Base-by-base conservation (phyloP, 2,888 invertebrate species). In the Helleia helle region DNA sequence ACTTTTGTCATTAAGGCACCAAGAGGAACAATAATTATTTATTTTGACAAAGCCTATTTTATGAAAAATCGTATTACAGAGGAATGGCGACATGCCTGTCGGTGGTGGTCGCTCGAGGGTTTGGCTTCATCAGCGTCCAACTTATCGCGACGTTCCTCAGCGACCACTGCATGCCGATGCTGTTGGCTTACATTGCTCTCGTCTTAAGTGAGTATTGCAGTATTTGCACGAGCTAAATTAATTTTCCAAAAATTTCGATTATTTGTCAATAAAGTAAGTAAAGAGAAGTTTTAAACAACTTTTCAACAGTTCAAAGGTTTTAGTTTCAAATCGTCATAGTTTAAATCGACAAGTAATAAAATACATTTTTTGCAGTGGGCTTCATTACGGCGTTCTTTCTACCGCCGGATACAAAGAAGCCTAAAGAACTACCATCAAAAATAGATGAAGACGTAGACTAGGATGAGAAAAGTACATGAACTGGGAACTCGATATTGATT, bases 71-170 rank as follows among this genome's bases (percentile, higher is more conserved):
- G 17, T 15, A 11, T 30, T 30, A 14, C 61, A 76, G 79, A 42
- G 77, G 74, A 1, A 77, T 75, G 75, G 77, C 77, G 6, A 77
- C 75, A 0, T 74, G 75, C 38, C 51, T 77, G 2, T 77, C 77
- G 0, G 75, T 80, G 41, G 71, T 79, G 30, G 72, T 75, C 15
- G 71, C 77, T 0, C 66, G 79, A 37, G 79, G 79, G 0, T 74
- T 69, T 29, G 76, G 77, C 0, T 76, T 79, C 57, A 55, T 75
- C 47, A 77, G 77, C 46, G 74, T 80, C n/a, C 77, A 79, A 46
- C 47, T 80, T 18, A 80, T 80, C 24, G 76, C 65, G 0, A 52
- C 46, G 1, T 55, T 74, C 2, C 56, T 80, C 1, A 59, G 56
- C 1, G 52, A 66, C 41, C 47, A 74, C 53, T 79, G 80, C 49